These are phyloP conservation scores for Acrocyrtus sp. DNA, from an alignment of 2,888 invertebrate species.

Conservation along the genomic window DNA sequence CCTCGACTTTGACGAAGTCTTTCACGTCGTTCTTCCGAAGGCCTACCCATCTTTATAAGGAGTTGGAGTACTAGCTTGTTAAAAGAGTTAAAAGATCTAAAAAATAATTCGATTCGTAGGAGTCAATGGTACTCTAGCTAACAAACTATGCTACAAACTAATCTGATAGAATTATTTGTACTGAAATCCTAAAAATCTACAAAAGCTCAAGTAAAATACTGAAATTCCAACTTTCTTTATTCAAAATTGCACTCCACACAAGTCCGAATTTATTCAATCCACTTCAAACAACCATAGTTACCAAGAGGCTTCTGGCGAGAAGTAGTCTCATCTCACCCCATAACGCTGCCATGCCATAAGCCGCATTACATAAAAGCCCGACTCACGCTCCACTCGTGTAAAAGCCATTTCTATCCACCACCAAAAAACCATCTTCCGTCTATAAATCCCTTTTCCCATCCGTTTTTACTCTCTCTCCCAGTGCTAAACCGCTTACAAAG, in stretches of 20 bases:
- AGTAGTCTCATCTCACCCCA: no score
- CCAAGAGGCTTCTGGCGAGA: no score
- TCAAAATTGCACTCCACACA: background rate
- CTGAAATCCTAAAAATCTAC: background rate
- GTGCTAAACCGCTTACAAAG: background rate
- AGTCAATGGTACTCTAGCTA: background rate
- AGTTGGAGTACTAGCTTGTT: no score
- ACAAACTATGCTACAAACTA: background rate
- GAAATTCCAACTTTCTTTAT: background rate
- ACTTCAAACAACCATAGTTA: no score
- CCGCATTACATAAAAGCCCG: no score
- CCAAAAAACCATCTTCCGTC: no score
- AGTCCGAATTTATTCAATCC: no score
- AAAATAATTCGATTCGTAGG: background rate
- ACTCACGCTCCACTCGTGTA: no score
- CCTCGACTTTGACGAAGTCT: constrained; percentile 65
- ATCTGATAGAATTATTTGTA: background rate
- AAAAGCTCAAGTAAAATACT: background rate
- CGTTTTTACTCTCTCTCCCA: no score
- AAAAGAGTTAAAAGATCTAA: background rate
- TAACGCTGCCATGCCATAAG: no score
- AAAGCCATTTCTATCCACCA: no score
- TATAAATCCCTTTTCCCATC: no score
- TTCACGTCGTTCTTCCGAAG: constrained; percentile 10
- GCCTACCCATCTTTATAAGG: constrained; percentile 20